These are phyloP conservation scores for Tanytarsus gracilentus DNA, from an alignment of 2,888 invertebrate genomes.

Conservation along the genomic window DNA sequence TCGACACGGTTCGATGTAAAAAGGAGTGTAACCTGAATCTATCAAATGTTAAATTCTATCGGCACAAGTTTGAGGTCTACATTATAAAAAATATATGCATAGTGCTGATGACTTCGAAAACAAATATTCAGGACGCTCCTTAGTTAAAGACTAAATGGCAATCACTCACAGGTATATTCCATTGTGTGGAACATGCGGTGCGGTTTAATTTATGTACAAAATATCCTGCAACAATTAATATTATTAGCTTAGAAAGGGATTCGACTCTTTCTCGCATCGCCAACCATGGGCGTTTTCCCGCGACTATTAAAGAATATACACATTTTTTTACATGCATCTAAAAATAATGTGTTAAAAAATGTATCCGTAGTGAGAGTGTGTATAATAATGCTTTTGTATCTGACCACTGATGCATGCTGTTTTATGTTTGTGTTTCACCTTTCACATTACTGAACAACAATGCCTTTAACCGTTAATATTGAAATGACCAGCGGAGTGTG, in stretches of 20 bases:
- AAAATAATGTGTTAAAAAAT: slow-evolving; percentile 6
- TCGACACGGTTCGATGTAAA: too few relatives aligned
- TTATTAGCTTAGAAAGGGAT: neutral
- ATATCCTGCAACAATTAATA: too few relatives aligned
- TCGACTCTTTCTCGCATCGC: neutral
- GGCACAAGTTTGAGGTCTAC: too few relatives aligned
- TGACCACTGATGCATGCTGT: slow-evolving; percentile 23
- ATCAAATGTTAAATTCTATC: too few relatives aligned
- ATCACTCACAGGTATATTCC: too few relatives aligned
- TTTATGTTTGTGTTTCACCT: slow-evolving; percentile 27
- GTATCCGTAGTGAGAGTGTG: slow-evolving; percentile 8
- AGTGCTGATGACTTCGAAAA: neutral
- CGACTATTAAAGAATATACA: slow-evolving; percentile 9
- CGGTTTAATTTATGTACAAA: too few relatives aligned
- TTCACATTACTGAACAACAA: slow-evolving; percentile 20
- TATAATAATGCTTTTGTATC: slow-evolving; percentile 15
- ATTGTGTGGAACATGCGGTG: too few relatives aligned
- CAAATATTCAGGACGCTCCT: slow-evolving; percentile 17
- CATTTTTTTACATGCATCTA: neutral
- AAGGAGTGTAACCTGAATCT: too few relatives aligned
- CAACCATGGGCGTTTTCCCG: slow-evolving; percentile 20
- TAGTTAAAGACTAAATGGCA: neutral
- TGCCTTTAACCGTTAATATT: slow-evolving; percentile 24
- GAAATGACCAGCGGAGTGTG: slow-evolving; percentile 15
- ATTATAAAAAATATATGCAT: neutral